phyloP scores from a whole-genome alignment of 1,140 invertebrate genomes.

The Paramacrobiotus metropolitanus region DNA sequence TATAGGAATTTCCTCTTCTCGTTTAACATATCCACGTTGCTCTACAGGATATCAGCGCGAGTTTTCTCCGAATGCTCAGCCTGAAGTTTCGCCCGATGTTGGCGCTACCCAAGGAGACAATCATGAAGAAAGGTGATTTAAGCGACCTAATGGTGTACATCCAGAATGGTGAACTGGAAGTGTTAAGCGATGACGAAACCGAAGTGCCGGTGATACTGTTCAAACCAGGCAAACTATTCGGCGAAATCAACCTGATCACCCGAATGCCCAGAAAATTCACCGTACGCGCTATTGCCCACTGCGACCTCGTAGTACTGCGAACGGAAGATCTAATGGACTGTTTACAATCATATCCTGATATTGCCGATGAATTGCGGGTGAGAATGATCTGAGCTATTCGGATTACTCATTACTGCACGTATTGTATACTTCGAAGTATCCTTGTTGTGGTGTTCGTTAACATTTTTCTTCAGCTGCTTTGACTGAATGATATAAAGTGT shows the following conservation, averaged over 20 bases:
- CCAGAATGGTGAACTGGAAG: not conserved
- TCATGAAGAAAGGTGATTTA: conserved; percentile 1
- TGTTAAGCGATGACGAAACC: not conserved
- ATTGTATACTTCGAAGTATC: no score
- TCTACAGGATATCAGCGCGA: not conserved
- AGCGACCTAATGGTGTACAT: conserved; percentile 2
- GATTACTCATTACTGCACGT: no score
- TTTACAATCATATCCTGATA: not conserved
- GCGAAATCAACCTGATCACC: conserved; percentile 2
- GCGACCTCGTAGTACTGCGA: not conserved
- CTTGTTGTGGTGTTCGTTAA: no score
- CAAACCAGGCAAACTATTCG: not conserved
- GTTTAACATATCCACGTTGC: not conserved
- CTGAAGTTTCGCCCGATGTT: not conserved
- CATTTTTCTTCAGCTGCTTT: no score
- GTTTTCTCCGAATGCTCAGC: not conserved
- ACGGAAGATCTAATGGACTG: conserved; percentile 1
- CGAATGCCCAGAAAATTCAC: not conserved
- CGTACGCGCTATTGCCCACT: not conserved
- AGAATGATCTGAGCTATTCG: no score
- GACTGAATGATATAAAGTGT: no score
- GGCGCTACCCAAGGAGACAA: not conserved
- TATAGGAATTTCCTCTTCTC: no score
- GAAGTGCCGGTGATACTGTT: not conserved
- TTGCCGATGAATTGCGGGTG: not conserved